Base-by-base conservation (phyloP, 2,888 invertebrate species). In the Pristionchus exspectatus region DNA sequence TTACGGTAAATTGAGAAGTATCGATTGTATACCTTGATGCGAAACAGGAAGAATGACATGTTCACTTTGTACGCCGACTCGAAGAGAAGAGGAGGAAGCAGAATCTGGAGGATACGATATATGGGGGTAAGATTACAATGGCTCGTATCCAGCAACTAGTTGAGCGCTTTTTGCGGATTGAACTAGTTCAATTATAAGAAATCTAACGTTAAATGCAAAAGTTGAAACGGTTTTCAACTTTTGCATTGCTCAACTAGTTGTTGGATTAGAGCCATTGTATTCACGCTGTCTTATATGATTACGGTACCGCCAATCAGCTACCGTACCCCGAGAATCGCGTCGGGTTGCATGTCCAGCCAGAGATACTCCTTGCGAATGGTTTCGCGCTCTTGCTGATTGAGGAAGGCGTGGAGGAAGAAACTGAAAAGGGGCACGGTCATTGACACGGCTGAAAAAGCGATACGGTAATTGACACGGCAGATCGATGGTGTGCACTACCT, bases 31-130 rank as follows among this genome's bases (percentile, higher is more conserved):
- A 81, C 50, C 81, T 50, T 83, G 54, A 63, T 27, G 27, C 86
- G 86, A 27, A 86, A 86, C 33, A 86, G 66, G 50, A 86, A 86
- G 66, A 63, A 66, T 1, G 86, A 66, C 86, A 86, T 86, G 83
- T 96, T 95, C 95, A 96, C 95, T 12, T 95, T 95, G 91, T 95
- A 96, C 0, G 96, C 95, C 2, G 95, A 95, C 90, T 96, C 96
- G 92, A 95, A 96, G 77, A 96, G 95, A 66, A 96, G 94, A 33
- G 95, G 94, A 0, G 96, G 96, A 72, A 96, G 93, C 90, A 96
- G 74, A 27, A 91, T 66, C 91, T 90, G 84, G n/a, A 87, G 74
- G 38, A 33, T 33, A 24, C 14, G 56, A 18, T 33, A n/a, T n/a
- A n/a, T n/a, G n/a, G n/a, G n/a, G n/a, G n/a, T n/a, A n/a, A n/a